A percentile compares a stretch with the other conserved stretches of the same genome.
Conservation (phyloP, 2,797 vertebrate species). For the Megalops cyprinoides region DNA sequence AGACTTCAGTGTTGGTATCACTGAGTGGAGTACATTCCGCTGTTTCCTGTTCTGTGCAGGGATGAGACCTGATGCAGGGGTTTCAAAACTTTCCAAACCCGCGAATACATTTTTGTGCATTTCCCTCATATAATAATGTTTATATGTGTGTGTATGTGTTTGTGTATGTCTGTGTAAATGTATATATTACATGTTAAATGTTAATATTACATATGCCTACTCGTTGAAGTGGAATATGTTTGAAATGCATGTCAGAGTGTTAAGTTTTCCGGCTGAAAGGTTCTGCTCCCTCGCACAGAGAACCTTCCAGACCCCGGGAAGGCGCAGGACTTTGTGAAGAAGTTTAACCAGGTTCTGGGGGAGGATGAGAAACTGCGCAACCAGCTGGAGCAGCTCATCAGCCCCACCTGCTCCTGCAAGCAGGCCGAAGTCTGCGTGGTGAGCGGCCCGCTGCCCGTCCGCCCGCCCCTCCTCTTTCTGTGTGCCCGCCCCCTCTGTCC, state of each 20-base stretch:
- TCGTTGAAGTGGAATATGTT: too few relatives aligned
- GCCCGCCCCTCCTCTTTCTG: too few relatives aligned
- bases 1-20: background rate
- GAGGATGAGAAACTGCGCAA: slow-evolving; percentile 94
- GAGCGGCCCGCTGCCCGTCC: slow-evolving; percentile 58
- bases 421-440: slow-evolving; percentile 98
- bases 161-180: too few relatives aligned
- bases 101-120: background rate
- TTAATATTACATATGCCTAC: too few relatives aligned
- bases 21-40: too few relatives aligned
- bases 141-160: too few relatives aligned
- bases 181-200: too few relatives aligned
- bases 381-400: slow-evolving; percentile 93
- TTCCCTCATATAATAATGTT: background rate
- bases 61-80: background rate
- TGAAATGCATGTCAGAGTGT: too few relatives aligned
- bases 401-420: slow-evolving; percentile 96
- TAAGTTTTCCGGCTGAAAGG: background rate
- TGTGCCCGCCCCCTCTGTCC: background rate
- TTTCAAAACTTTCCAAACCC: background rate
- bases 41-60: background rate
- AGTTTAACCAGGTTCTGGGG: slow-evolving; percentile 96
- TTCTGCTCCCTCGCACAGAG: slow-evolving; percentile 68
- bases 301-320: slow-evolving; percentile 97
- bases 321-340: slow-evolving; percentile 99